These are phyloP conservation scores for Plutomurus gul DNA, from an alignment of 1,140 invertebrate genomes.

Conservation along the genomic window DNA sequence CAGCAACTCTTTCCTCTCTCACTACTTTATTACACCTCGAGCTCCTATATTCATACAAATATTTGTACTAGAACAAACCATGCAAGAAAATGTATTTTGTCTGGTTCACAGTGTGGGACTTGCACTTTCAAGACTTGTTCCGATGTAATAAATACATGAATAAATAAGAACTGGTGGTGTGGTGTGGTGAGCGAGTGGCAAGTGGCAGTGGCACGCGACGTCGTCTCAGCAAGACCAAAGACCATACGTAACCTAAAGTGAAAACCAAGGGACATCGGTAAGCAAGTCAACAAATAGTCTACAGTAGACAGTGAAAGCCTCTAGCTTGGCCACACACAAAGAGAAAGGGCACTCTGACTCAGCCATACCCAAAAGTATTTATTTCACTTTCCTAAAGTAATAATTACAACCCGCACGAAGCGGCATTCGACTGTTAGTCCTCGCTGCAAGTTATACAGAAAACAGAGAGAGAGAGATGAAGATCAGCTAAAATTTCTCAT, in stretches of 20 bases:
- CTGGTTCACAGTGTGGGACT: slow-evolving; percentile 8
- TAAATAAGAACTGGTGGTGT: slow-evolving; percentile 16
- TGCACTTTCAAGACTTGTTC: neutral
- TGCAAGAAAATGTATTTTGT: slow-evolving; percentile 9
- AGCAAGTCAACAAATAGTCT: too few species aligned
- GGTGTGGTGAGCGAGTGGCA: slow-evolving; percentile 4
- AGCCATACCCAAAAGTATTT: neutral
- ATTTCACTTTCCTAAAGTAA: slow-evolving; percentile 18
- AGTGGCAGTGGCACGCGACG: slow-evolving; percentile 20
- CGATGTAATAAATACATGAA: slow-evolving; percentile 25
- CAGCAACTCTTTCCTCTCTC: too few species aligned
- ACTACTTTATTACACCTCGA: too few species aligned
- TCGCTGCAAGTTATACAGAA: neutral
- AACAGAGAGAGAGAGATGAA: neutral
- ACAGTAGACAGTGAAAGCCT: too few species aligned
- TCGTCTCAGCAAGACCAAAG: slow-evolving; percentile 7
- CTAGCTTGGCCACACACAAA: too few species aligned
- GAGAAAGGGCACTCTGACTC: too few species aligned
- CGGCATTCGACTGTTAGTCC: neutral
- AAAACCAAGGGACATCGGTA: neutral
- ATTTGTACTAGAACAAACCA: neutral
- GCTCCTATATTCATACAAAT: neutral
- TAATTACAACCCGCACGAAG: neutral
- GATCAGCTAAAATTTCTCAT: slow-evolving; percentile 9
- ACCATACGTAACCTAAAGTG: too few species aligned